These are phyloP conservation scores for Baronia brevicornis DNA, from an alignment of 2,888 invertebrate species.

Conservation along the genomic window DNA sequence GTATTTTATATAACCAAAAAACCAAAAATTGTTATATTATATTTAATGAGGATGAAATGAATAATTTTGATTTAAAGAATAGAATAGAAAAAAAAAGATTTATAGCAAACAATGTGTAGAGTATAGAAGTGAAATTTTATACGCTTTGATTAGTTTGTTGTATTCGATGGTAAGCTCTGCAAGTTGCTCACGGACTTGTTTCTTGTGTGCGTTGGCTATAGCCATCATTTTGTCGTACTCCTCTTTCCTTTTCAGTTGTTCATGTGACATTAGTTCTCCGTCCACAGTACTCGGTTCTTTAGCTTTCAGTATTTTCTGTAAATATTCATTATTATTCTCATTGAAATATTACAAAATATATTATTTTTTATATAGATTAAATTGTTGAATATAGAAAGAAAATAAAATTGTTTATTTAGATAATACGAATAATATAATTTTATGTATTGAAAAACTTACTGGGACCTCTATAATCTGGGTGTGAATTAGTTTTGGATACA, in stretches of 20 bases:
- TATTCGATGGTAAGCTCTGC: constrained; percentile 74
- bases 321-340: neutral
- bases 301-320: constrained; percentile 35
- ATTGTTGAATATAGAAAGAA: no score
- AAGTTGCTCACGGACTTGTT: constrained; percentile 72
- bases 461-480: constrained; percentile 25
- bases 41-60: no score
- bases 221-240: constrained; percentile 78
- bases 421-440: no score
- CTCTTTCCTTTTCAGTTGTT: constrained; percentile 81
- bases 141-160: constrained; percentile 72
- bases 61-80: no score
- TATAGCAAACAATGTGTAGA: no score
- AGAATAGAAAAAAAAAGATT: no score
- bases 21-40: no score
- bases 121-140: neutral
- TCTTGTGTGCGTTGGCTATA: constrained; percentile 79
- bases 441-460: constrained; percentile 39
- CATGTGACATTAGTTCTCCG: constrained; percentile 69
- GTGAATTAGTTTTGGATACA: constrained; percentile 26
- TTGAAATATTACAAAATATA: no score
- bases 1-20: no score
- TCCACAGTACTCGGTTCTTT: constrained; percentile 55
- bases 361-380: no score
- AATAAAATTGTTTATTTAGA: constrained; percentile 4